phyloP scores from a whole-genome alignment of 64 coral and sea anemone species.

The Platygyra sinensis region DNA sequence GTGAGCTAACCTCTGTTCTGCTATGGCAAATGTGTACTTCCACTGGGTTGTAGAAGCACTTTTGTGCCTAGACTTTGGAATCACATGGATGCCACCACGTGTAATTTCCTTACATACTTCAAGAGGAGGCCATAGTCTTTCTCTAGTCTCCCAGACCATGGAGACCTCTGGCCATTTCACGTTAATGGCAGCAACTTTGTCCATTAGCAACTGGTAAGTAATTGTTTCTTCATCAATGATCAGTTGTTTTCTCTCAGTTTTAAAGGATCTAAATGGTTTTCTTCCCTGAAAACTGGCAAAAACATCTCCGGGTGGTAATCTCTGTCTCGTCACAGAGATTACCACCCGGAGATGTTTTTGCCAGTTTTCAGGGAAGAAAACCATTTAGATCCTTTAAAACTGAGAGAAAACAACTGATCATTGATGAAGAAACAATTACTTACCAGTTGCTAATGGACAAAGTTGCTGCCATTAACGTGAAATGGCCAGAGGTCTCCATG shows the following conservation, averaged over 20 bases:
- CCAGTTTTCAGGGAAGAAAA: too few species aligned
- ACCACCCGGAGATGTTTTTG: too few species aligned
- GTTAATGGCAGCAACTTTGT: constrained; percentile 69
- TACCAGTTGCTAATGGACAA: constrained; percentile 70
- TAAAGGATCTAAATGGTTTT: too few species aligned
- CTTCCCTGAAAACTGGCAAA: too few species aligned
- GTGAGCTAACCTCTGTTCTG: constrained; percentile 55
- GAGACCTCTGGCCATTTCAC: constrained; percentile 58
- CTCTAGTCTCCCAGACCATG: constrained; percentile 35
- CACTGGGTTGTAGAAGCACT: constrained; percentile 48
- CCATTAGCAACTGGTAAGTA: constrained; percentile 59
- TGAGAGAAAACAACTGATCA: background rate
- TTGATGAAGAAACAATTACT: constrained; percentile 49
- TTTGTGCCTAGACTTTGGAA: constrained; percentile 57
- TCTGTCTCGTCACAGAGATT: background rate
- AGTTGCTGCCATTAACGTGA: constrained; percentile 66
- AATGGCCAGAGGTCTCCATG: constrained; percentile 45
- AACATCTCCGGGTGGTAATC: too few species aligned
- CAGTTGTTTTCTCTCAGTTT: background rate
- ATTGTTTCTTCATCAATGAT: constrained; percentile 52
- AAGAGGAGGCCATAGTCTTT: constrained; percentile 57
- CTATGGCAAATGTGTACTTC: constrained; percentile 72
- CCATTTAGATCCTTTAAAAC: too few species aligned
- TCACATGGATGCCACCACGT: constrained; percentile 52
- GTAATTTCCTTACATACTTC: background rate